Conservation (phyloP, 2,888 invertebrate genomes). For the Helobdella robusta region DNA sequence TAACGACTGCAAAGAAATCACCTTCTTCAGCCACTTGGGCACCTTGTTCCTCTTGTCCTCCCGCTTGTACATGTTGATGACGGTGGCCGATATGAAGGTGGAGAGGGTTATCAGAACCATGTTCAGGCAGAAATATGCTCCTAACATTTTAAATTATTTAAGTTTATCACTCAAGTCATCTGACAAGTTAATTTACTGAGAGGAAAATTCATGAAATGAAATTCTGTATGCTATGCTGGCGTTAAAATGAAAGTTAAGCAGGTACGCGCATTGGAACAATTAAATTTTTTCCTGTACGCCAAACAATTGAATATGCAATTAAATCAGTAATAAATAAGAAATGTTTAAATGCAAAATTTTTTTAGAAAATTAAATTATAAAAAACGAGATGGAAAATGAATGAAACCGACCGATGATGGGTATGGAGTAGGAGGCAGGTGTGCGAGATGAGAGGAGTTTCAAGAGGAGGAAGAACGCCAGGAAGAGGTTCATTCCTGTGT, state of each 20-base stretch:
- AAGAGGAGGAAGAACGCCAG: conserved; percentile 40
- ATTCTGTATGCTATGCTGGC: not conserved
- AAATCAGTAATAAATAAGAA: no score
- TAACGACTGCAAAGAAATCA: no score
- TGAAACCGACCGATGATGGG: conserved; percentile 38
- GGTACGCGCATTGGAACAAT: no score
- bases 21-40: conserved; percentile 42
- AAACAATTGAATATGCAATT: no score
- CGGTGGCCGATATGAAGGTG: conserved; percentile 47
- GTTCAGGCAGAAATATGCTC: conserved; percentile 49
- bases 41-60: conserved; percentile 43
- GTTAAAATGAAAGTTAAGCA: not conserved
- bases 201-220: no score
- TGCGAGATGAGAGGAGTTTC: conserved; percentile 37
- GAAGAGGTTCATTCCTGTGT: conserved; percentile 40
- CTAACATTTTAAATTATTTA: conserved; percentile 39
- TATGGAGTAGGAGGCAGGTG: conserved; percentile 38
- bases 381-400: not conserved
- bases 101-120: conserved; percentile 50
- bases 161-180: no score
- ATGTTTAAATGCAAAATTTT: not conserved
- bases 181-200: no score
- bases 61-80: conserved; percentile 49
- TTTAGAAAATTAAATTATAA: not conserved
- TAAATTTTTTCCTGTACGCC: no score